A percentile compares a stretch with the other conserved stretches of the same genome.
Evolutionary conservation across 2,888 invertebrate genomes (phyloP).

Genomic region (Tiliacea citrago): DNA sequence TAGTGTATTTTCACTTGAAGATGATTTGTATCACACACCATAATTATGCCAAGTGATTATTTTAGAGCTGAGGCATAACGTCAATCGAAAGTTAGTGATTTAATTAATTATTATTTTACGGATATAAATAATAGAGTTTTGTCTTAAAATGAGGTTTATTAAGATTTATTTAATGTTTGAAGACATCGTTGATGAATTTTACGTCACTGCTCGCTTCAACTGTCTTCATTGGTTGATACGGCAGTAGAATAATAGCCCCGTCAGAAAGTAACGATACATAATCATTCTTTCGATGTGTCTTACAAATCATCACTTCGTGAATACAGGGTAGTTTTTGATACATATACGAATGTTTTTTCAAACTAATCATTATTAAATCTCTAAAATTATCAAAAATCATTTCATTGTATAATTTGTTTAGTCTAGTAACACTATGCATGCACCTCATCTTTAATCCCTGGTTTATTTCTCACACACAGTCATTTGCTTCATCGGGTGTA

Average conservation of each 20-base stretch:
- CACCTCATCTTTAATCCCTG: conserved; percentile 64
- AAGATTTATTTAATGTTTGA: not conserved
- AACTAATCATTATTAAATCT: conserved; percentile 13
- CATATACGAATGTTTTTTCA: conserved; percentile 9
- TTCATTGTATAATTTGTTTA: conserved; percentile 28
- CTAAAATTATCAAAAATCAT: conserved; percentile 16
- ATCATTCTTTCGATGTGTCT: conserved; percentile 8
- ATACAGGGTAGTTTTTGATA: conserved; percentile 12
- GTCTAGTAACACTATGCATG: conserved; percentile 63
- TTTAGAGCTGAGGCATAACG: not conserved
- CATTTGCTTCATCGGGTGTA: conserved; percentile 68
- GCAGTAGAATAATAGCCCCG: not conserved
- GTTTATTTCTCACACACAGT: conserved; percentile 63
- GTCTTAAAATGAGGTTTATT: not conserved
- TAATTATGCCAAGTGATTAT: not conserved
- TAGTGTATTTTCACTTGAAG: conserved; percentile 1
- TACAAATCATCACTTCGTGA: conserved; percentile 32
- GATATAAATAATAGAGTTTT: not conserved
- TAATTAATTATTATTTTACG: not conserved
- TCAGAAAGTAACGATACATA: not conserved
- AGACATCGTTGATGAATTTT: not conserved
- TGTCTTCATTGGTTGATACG: not conserved
- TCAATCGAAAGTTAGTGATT: not conserved
- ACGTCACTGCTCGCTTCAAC: too few relatives aligned
- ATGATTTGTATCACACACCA: conserved; percentile 40